phyloP scores from a whole-genome alignment of 2,888 invertebrate genomes.

The Cataglyphis rosenhaueri region DNA sequence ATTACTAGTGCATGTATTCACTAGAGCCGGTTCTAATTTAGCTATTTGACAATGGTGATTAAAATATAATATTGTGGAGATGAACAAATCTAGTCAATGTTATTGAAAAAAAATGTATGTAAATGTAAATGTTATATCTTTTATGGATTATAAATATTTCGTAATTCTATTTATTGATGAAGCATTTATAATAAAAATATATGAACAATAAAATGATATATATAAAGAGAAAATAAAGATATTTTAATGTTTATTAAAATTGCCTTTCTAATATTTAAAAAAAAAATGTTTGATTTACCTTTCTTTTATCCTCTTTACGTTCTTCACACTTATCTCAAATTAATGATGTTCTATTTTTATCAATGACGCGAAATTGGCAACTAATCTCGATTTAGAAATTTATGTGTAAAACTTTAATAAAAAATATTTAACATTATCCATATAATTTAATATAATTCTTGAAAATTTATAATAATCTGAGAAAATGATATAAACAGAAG shows the following conservation, averaged over 20 bases:
- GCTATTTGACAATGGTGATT: background rate
- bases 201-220: background rate
- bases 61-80: conserved; percentile 8
- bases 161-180: conserved; percentile 28
- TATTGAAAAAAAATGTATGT: conserved; percentile 37
- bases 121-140: conserved; percentile 38
- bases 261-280: background rate
- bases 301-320: background rate
- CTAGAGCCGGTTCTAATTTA: background rate
- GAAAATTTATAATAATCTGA: background rate
- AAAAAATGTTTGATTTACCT: background rate
- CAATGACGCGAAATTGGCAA: background rate
- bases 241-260: conserved; percentile 17
- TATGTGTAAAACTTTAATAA: background rate
- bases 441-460: background rate
- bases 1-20: background rate
- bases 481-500: background rate
- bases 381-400: conserved; percentile 32
- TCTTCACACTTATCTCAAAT: background rate
- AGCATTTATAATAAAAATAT: conserved; percentile 43
- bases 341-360: background rate
- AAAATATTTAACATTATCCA: background rate
- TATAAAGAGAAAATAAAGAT: background rate
- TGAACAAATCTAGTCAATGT: conserved; percentile 60
- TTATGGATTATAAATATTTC: conserved; percentile 47